Conservation (phyloP, 2,797 vertebrate species). For the Microctenopoma lineatum region DNA sequence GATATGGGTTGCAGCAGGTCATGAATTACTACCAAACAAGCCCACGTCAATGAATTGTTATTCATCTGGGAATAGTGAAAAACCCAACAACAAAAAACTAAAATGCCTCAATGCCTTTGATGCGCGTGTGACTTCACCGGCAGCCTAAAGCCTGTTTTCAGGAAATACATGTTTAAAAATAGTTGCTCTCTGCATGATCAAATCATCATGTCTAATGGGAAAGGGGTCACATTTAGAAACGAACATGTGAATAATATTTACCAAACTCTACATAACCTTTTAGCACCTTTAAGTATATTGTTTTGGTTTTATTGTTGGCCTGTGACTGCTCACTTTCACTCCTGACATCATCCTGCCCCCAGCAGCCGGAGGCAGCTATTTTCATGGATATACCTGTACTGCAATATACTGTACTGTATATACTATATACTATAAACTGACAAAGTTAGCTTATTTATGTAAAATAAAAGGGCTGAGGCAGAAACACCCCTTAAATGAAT, state of each 20-base stretch:
- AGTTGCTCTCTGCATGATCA: conserved; percentile 1
- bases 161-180: conserved; percentile 22
- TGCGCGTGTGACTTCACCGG: too few relatives aligned
- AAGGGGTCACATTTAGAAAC: neutral
- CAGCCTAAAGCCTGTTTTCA: conserved; percentile 12
- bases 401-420: too few relatives aligned
- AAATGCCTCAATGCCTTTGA: conserved; percentile 17
- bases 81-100: conserved; percentile 27
- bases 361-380: neutral
- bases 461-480: too few relatives aligned
- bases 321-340: neutral
- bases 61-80: conserved; percentile 41
- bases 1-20: conserved; percentile 69
- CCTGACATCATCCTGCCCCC: neutral
- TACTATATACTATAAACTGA: too few relatives aligned
- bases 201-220: conserved; percentile 3
- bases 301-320: neutral
- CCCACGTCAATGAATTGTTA: conserved; percentile 51
- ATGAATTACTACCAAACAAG: conserved; percentile 78
- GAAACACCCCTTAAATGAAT: too few relatives aligned
- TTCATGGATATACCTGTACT: neutral
- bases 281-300: neutral
- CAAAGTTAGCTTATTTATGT: too few relatives aligned
- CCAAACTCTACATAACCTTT: neutral
- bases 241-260: neutral